phyloP scores from a whole-genome alignment of 2,113 vertebrate genomes.

The Larimichthys crocea region DNA sequence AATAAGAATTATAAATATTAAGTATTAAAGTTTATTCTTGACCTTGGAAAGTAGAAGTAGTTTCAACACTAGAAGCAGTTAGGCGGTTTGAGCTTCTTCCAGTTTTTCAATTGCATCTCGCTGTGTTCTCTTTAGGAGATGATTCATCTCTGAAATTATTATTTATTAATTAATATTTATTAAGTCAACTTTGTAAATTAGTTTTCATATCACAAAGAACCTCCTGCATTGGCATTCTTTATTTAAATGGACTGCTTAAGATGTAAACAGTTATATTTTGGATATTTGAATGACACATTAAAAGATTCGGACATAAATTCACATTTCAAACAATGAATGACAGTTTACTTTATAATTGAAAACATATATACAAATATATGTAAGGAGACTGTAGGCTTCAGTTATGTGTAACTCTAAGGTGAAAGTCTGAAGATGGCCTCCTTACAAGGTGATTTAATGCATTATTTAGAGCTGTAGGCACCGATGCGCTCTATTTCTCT shows the following conservation, averaged over 20 bases:
- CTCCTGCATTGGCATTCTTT: too few species aligned
- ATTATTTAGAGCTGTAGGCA: conserved; percentile 21
- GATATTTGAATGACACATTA: not conserved
- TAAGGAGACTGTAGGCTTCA: not conserved
- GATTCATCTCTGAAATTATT: not conserved
- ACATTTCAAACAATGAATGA: not conserved
- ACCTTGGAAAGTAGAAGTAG: too few species aligned
- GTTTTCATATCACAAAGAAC: not conserved
- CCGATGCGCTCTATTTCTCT: conserved; percentile 9
- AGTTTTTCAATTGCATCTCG: not conserved
- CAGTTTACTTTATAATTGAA: not conserved
- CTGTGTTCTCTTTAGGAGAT: not conserved
- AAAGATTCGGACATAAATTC: not conserved
- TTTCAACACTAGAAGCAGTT: too few species aligned
- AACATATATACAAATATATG: not conserved
- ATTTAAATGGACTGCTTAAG: too few species aligned
- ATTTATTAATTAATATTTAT: not conserved
- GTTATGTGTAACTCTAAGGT: not conserved
- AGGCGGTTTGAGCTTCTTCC: not conserved
- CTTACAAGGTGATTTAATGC: conserved; percentile 13
- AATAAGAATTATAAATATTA: too few species aligned
- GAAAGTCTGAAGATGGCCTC: not conserved
- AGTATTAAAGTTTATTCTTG: too few species aligned
- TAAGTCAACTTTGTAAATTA: not conserved
- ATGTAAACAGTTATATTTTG: not conserved